A percentile compares a stretch with the other conserved stretches of the same genome.
Evolutionary conservation across 2,113 vertebrate genomes (phyloP).

Genomic region (Promerops cafer): DNA sequence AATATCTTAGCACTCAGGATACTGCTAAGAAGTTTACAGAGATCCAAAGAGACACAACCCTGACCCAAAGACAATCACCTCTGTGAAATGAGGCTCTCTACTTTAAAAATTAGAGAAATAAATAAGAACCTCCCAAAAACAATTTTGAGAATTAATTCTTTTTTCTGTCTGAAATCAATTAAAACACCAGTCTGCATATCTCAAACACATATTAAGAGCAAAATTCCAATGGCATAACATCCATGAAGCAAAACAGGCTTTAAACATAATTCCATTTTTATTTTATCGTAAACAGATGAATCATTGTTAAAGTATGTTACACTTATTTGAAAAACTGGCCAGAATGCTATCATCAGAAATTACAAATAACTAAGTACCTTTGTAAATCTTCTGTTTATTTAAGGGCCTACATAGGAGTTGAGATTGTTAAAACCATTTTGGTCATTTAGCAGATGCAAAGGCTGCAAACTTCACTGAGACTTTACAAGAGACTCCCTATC

Average conservation of each 20-base stretch:
- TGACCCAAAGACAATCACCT: not conserved
- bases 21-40: not conserved
- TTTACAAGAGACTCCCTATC: not conserved
- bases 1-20: not conserved
- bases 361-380: not conserved
- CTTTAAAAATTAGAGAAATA: not conserved
- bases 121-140: not conserved
- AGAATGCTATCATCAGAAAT: not conserved
- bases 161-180: not conserved
- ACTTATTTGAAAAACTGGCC: not conserved
- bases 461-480: not conserved
- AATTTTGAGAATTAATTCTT: not conserved
- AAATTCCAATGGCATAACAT: not conserved
- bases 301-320: not conserved
- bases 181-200: not conserved
- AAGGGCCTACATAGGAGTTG: not conserved
- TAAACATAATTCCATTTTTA: not conserved
- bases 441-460: not conserved
- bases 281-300: not conserved
- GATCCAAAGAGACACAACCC: not conserved
- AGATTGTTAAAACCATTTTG: not conserved
- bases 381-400: conserved; percentile 18
- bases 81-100: not conserved
- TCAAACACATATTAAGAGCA: not conserved
- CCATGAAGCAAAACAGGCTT: not conserved